Evolutionary conservation across 1,140 invertebrate genomes (phyloP).

Genomic region (Cyphomyrmex costatus): DNA sequence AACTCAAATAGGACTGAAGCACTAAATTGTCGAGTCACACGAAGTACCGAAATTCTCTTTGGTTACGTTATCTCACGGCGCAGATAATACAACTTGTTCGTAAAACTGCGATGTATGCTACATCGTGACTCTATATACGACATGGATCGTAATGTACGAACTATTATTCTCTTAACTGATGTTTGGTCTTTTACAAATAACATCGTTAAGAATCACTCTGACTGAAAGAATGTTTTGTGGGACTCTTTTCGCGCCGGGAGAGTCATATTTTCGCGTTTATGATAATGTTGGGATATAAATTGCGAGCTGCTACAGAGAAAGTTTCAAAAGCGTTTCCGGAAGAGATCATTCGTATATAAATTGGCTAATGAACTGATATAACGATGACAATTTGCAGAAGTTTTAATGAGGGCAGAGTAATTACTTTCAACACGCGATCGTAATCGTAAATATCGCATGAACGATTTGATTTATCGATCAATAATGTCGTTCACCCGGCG

Average conservation of each 20-base stretch:
- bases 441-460: not conserved
- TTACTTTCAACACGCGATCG: slow-evolving; percentile 12
- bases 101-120: slow-evolving; percentile 24
- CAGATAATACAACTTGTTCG: slow-evolving; percentile 19
- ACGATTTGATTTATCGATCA: slow-evolving; percentile 8
- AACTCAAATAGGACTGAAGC: slow-evolving; percentile 18
- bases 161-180: slow-evolving; percentile 33
- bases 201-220: not conserved
- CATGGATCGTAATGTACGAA: not conserved
- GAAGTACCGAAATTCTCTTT: slow-evolving; percentile 28
- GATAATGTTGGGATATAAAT: slow-evolving; percentile 18
- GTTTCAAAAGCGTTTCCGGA: not conserved
- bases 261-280: not conserved
- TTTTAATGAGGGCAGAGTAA: not conserved
- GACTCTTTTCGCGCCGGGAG: not conserved
- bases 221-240: not conserved
- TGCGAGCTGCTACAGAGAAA: not conserved
- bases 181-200: slow-evolving; percentile 16
- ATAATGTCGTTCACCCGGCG: slow-evolving; percentile 18
- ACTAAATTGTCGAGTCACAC: slow-evolving; percentile 37
- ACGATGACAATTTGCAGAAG: not conserved
- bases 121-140: not conserved
- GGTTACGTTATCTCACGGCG: not conserved
- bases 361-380: not conserved
- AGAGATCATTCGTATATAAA: slow-evolving; percentile 7